These are phyloP conservation scores for Tetramorium bicarinatum DNA, from an alignment of 2,888 invertebrate species.

Conservation along the genomic window DNA sequence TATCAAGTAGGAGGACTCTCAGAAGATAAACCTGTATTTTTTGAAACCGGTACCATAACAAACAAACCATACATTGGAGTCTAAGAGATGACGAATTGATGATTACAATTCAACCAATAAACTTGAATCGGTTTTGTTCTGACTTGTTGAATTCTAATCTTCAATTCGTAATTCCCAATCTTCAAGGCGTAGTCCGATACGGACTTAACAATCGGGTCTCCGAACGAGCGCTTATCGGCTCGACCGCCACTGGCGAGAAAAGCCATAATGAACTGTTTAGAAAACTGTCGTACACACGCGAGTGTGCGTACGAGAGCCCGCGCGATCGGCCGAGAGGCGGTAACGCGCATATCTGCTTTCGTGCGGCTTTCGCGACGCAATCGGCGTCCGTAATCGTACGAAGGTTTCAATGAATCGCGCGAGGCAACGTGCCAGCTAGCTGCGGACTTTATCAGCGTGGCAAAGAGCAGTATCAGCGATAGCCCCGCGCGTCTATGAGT, in stretches of 20 bases:
- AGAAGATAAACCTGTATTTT: no score
- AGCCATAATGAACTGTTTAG: conserved; percentile 33
- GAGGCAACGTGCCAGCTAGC: conserved; percentile 57
- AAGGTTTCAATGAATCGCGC: conserved; percentile 68
- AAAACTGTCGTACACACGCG: conserved; percentile 42
- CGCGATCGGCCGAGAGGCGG: conserved; percentile 43
- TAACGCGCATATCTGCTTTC: conserved; percentile 56
- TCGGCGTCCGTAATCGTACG: conserved; percentile 63
- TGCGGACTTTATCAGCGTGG: conserved; percentile 57
- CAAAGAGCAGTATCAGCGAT: conserved; percentile 65
- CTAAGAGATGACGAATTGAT: not conserved
- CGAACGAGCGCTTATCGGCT: conserved; percentile 8
- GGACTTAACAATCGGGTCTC: not conserved
- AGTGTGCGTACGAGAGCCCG: conserved; percentile 6
- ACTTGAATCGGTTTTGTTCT: not conserved
- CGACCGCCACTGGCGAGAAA: conserved; percentile 27
- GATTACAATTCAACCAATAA: not conserved
- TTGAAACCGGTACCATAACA: no score
- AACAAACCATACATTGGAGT: no score
- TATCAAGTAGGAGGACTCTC: not conserved
- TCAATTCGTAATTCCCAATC: not conserved
- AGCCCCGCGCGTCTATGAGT: conserved; percentile 60
- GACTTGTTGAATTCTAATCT: not conserved
- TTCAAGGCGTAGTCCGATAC: not conserved
- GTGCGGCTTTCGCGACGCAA: conserved; percentile 60